A percentile compares a stretch with the other conserved stretches of the same genome.
Evolutionary conservation across 2,113 vertebrate species (phyloP).

Genomic region (Tetrao urogallus): DNA sequence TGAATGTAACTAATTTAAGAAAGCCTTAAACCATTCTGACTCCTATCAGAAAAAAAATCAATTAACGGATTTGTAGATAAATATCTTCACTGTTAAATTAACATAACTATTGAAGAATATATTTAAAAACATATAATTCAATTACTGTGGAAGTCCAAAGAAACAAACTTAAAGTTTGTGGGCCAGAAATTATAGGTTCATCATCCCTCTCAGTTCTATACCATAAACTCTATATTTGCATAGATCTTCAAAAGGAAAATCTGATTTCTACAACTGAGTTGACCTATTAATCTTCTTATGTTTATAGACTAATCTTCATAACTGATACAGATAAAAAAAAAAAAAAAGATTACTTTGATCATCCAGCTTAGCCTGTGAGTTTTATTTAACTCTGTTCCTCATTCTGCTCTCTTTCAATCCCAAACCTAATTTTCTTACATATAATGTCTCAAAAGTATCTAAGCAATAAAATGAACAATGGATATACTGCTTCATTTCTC

Average conservation of each 20-base stretch:
- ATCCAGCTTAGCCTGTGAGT: background rate
- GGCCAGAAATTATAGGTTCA: background rate
- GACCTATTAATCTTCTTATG: background rate
- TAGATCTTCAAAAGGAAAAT: background rate
- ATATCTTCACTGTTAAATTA: background rate
- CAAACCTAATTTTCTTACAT: background rate
- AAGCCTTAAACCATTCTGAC: background rate
- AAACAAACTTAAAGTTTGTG: background rate
- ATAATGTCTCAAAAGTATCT: background rate
- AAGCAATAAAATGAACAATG: background rate
- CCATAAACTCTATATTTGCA: background rate
- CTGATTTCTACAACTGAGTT: background rate
- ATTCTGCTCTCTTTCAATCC: background rate
- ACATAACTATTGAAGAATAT: background rate
- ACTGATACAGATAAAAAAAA: background rate
- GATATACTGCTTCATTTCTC: background rate
- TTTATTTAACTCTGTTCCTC: background rate
- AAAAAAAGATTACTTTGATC: background rate
- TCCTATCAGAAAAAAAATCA: background rate
- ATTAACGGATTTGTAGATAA: background rate
- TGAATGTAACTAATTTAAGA: background rate
- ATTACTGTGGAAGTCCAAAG: background rate
- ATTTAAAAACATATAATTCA: background rate
- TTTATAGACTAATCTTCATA: background rate
- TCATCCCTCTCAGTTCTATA: background rate